Evolutionary conservation across 2,888 invertebrate genomes (phyloP), one percentile per base, ranked within the genome.

Genomic region (Stenodema calcarata): DNA sequence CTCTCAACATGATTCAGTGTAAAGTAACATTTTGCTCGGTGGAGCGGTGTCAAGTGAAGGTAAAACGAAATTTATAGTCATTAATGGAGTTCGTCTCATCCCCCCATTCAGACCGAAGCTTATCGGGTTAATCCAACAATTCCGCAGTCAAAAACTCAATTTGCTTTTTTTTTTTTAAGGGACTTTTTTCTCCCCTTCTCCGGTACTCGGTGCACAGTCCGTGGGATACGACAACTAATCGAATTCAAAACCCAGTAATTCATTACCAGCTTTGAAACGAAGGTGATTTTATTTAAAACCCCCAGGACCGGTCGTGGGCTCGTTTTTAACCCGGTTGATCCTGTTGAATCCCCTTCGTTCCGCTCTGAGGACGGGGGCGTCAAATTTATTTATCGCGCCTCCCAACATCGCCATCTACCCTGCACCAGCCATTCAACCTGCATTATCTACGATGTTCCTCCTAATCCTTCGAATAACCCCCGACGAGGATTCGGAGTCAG

Each of bases 171-270:
- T 62, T 62, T 62, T 47, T 42, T 11, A 11, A 42, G 11, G 11
- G n/a, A n/a, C n/a, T n/a, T 35, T 35, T 35, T 35, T 35, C 7
- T 35, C 7, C 7, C 2, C 35, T 35, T 35, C 4, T 7, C 7
- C 35, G 35, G 4, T 23, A 4, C 62, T 23, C 4, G 4, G 27
- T 23, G 7, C 23, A 62, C 62, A 62, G 62, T 23, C 7, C 23
- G 7, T 9, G 27, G 62, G 62, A 62, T 62, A 9, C 11, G 62
- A 62, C 23, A 27, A 62, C 62, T 62, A 62, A 62, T 62, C 62
- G 62, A 62, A 62, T 62, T 62, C 62, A 62, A 62, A 62, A 62
- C 62, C 62, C 50, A n/a, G 62, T 62, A 62, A 62, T 62, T 62
- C 62, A 62, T 62, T 62, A 62, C 62, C 62, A 23, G 62, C 62